A percentile compares a stretch with the other conserved stretches of the same genome.
These are phyloP conservation scores for Boloria euphrosyne DNA, from an alignment of 2,888 invertebrate genomes.

Conservation along the genomic window DNA sequence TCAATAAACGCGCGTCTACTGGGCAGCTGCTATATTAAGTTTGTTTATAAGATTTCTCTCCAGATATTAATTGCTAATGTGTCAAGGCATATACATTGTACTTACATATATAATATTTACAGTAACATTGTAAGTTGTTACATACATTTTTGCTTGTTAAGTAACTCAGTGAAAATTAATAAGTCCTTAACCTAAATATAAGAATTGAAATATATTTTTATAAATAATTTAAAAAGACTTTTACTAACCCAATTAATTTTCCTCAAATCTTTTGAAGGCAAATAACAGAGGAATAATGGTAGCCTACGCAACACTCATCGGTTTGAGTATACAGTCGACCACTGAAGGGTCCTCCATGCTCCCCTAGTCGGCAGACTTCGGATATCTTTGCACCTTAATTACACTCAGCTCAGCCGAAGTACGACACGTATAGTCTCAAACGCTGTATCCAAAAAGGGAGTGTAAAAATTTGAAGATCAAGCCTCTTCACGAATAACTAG, in stretches of 20 bases:
- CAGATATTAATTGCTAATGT: constrained; percentile 71
- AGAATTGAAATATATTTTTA: constrained; percentile 1
- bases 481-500: constrained; percentile 54
- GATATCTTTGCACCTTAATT: constrained; percentile 82
- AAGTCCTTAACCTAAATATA: neutral
- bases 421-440: constrained; percentile 70
- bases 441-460: constrained; percentile 60
- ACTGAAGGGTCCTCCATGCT: constrained; percentile 65
- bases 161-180: neutral
- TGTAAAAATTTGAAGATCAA: constrained; percentile 57
- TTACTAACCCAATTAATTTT: constrained; percentile 62
- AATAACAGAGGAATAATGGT: constrained; percentile 60
- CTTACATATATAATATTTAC: neutral
- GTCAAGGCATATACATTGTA: constrained; percentile 60
- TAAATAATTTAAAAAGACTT: constrained; percentile 7
- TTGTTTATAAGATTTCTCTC: constrained; percentile 72
- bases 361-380: constrained; percentile 71
- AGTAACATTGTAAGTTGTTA: neutral
- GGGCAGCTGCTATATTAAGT: constrained; percentile 71
- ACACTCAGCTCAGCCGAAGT: constrained; percentile 68
- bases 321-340: constrained; percentile 72
- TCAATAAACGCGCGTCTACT: constrained; percentile 76
- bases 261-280: constrained; percentile 75
- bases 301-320: constrained; percentile 74
- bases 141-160: neutral